Conservation (phyloP, 2,797 vertebrate genomes). For the Falco cherrug region DNA sequence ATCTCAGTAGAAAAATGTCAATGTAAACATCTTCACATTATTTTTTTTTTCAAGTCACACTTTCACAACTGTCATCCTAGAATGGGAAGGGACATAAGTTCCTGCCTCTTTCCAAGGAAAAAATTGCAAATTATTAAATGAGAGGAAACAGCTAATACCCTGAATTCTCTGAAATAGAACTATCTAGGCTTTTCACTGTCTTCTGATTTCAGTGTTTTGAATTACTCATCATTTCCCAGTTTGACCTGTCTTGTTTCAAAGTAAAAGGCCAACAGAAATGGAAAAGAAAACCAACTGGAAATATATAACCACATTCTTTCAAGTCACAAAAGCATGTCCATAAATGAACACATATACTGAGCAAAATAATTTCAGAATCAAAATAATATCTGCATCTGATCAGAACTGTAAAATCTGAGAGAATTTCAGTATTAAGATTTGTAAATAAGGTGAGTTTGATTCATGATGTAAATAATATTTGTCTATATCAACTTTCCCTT, state of each 20-base stretch:
- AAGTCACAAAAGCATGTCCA: not conserved
- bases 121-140: not conserved
- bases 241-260: constrained; percentile 49
- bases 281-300: constrained; percentile 9
- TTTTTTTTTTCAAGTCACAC: not conserved
- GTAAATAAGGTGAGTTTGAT: not conserved
- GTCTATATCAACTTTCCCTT: not conserved
- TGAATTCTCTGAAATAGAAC: not conserved
- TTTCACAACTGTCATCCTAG: not conserved
- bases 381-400: not conserved
- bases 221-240: constrained; percentile 36
- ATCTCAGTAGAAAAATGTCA: not conserved
- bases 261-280: constrained; percentile 17
- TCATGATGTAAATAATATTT: not conserved
- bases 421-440: not conserved
- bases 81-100: not conserved
- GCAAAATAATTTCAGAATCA: not conserved
- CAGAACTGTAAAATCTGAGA: not conserved
- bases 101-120: not conserved
- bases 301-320: not conserved
- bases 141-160: not conserved
- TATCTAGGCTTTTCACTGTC: not conserved
- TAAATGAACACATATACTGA: not conserved
- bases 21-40: not conserved
- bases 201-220: constrained; percentile 31